phyloP scores from a whole-genome alignment of 2,888 invertebrate genomes.

The Xanthostigma xanthostigma region DNA sequence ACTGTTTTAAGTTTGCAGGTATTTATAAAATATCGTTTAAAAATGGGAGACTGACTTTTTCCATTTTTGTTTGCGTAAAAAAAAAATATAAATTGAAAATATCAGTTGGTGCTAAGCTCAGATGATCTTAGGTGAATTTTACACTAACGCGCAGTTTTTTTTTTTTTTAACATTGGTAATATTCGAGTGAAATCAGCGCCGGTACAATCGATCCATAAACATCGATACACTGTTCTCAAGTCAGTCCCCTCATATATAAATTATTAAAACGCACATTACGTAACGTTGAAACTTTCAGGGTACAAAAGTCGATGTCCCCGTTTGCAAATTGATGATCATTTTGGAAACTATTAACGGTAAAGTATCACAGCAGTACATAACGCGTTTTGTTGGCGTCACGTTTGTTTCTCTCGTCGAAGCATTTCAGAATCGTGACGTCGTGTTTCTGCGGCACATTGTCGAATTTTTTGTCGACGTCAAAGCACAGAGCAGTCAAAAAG shows the following conservation, averaged over 20 bases:
- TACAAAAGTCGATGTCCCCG: constrained; percentile 32
- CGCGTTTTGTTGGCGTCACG: constrained; percentile 32
- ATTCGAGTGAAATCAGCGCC: too few species aligned
- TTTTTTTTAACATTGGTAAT: too few species aligned
- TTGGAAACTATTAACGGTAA: constrained; percentile 33
- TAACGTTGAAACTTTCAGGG: constrained; percentile 18
- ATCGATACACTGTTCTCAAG: too few species aligned
- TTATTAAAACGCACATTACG: too few species aligned
- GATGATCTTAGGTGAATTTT: too few species aligned
- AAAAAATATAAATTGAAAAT: background rate
- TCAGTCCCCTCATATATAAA: too few species aligned
- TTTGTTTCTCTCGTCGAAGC: constrained; percentile 33
- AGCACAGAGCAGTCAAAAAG: constrained; percentile 20
- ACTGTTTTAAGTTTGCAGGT: constrained; percentile 46
- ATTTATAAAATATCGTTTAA: constrained; percentile 18
- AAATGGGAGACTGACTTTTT: background rate
- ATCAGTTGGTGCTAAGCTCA: too few species aligned
- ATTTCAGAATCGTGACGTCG: constrained; percentile 28
- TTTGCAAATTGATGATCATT: constrained; percentile 37
- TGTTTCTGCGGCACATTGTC: constrained; percentile 33
- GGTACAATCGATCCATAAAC: too few species aligned
- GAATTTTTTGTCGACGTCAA: constrained; percentile 37
- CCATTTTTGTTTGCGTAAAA: background rate
- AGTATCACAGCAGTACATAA: constrained; percentile 30
- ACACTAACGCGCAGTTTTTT: too few species aligned